Conservation (phyloP, 2,797 vertebrate genomes). For the Hippoglossus hippoglossus region DNA sequence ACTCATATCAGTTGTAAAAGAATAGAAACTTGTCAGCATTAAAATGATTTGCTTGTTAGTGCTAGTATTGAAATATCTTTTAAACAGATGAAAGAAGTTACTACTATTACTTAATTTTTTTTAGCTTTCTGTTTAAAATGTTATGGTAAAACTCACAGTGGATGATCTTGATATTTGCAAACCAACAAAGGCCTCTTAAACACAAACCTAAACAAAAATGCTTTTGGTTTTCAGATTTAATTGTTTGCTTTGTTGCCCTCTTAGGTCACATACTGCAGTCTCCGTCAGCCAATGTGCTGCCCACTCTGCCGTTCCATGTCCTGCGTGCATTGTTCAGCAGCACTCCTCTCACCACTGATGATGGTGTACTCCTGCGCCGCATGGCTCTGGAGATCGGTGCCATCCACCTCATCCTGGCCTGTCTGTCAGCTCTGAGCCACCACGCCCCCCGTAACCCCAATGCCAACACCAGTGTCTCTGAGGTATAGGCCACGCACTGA, state of each 20-base stretch:
- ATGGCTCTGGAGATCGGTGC: conserved; percentile 99
- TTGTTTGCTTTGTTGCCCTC: neutral
- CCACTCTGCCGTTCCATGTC: conserved; percentile 96
- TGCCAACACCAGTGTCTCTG: conserved; percentile 87
- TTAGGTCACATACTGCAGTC: conserved; percentile 98
- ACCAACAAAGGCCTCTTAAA: neutral
- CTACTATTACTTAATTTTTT: no score
- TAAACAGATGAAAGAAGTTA: no score
- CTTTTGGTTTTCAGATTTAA: neutral
- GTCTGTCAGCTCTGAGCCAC: conserved; percentile 96
- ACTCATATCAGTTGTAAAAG: no score
- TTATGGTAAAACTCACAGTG: no score
- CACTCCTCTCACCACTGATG: conserved; percentile 95
- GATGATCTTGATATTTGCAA: no score
- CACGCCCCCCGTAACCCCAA: conserved; percentile 95
- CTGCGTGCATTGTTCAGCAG: conserved; percentile 93
- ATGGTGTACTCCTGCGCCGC: conserved; percentile 93
- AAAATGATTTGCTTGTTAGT: no score
- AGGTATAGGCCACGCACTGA: conserved; percentile 82
- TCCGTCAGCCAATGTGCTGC: conserved; percentile 96
- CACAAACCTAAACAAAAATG: neutral
- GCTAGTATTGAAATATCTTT: no score
- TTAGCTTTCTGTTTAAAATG: no score
- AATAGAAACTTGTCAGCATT: no score
- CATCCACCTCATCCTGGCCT: conserved; percentile 96